Conservation (phyloP, 2,113 vertebrate genomes). For the Bufo bufo region DNA sequence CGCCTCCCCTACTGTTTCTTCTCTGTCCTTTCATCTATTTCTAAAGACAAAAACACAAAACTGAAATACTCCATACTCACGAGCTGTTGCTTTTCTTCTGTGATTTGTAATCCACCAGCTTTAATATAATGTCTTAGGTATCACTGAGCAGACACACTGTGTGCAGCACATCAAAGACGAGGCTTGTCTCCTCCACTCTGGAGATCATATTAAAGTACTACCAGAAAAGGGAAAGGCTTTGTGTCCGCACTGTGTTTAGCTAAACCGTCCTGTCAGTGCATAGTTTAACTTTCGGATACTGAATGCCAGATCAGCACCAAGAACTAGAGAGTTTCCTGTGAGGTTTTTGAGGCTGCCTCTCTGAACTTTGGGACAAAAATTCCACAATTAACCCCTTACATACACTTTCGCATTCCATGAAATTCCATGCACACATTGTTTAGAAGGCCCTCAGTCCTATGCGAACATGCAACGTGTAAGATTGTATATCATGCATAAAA, state of each 20-base stretch:
- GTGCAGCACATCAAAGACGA: neutral
- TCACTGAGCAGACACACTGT: neutral
- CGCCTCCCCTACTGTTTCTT: neutral
- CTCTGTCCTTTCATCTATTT: neutral
- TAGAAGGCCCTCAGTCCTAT: too few species aligned
- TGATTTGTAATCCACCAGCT: constrained; percentile 25
- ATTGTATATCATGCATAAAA: neutral
- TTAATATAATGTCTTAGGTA: neutral
- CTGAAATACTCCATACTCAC: constrained; percentile 2
- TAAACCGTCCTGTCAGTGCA: constrained; percentile 80
- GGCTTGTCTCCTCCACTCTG: constrained; percentile 70
- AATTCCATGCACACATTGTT: neutral
- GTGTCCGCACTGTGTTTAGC: constrained; percentile 76
- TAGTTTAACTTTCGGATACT: constrained; percentile 79
- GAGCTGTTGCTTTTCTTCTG: neutral
- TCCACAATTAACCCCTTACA: neutral
- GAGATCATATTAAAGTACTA: constrained; percentile 79
- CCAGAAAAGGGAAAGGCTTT: constrained; percentile 80
- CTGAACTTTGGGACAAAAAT: constrained; percentile 23
- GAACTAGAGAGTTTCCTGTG: constrained; percentile 76
- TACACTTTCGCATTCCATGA: neutral
- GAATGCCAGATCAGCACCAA: constrained; percentile 77
- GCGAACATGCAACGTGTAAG: neutral
- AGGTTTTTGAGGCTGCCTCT: constrained; percentile 20
- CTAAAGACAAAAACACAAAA: neutral